Conservation (phyloP, 1,140 invertebrate species). For the Leucophenga varia region DNA sequence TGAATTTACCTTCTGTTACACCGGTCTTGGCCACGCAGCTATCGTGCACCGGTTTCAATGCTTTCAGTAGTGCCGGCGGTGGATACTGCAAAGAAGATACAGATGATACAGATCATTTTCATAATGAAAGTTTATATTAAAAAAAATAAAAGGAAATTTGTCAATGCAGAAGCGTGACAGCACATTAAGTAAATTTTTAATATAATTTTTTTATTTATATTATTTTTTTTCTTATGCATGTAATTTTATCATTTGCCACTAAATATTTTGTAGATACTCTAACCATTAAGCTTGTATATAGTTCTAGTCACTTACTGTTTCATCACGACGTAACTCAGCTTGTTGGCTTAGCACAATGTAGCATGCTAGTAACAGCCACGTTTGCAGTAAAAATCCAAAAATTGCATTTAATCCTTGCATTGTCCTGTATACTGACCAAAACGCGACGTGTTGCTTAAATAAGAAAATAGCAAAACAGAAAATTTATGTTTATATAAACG, state of each 20-base stretch:
- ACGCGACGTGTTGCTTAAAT: too few relatives aligned
- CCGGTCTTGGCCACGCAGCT: constrained; percentile 30
- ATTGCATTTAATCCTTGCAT: constrained; percentile 15
- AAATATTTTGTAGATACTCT: too few relatives aligned
- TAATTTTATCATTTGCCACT: too few relatives aligned
- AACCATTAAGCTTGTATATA: too few relatives aligned
- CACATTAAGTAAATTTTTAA: too few relatives aligned
- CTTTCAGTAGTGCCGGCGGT: constrained; percentile 30
- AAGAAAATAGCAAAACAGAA: too few relatives aligned
- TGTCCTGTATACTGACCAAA: constrained; percentile 6
- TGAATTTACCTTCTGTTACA: constrained; percentile 32
- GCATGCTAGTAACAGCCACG: constrained; percentile 11
- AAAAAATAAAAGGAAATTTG: not conserved
- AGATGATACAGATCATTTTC: not conserved
- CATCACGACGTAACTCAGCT: constrained; percentile 27
- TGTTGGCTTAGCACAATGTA: constrained; percentile 7
- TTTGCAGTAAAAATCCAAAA: constrained; percentile 24
- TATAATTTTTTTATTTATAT: too few relatives aligned
- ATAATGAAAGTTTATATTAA: not conserved
- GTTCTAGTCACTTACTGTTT: constrained; percentile 31
- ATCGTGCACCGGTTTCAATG: constrained; percentile 27
- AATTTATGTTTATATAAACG: too few relatives aligned
- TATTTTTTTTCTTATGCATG: too few relatives aligned
- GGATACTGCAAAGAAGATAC: constrained; percentile 21
- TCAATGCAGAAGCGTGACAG: not conserved